Base-by-base conservation (phyloP, 2,797 vertebrate genomes). In the Oreortyx pictus region DNA sequence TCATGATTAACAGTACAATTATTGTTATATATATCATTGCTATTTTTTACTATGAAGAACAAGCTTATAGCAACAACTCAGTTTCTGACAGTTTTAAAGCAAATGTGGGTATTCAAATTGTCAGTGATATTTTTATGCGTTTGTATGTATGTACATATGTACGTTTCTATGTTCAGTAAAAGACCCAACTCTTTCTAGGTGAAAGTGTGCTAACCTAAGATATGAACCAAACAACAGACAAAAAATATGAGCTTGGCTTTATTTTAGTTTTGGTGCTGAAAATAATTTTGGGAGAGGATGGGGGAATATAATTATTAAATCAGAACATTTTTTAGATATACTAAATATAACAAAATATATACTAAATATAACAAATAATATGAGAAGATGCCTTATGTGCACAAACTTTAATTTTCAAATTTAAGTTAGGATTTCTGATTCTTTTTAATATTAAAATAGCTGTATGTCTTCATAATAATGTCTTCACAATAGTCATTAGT, bases 401-500 rank as follows among this genome's bases (percentile, higher is more conserved):
- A 74, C 4, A 67, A 89, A 60, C 49, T 9, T 0, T 39, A 46
- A 39, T 90, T 95, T 88, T 72, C 50, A 56, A 31, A 65, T 3
- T 52, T 62, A 60, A 66, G 19, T 41, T 47, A 1, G 2, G 22
- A 73, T 72, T 87, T 83, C 3, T 15, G 2, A 33, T 90, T 39
- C 17, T 67, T 82, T 74, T 78, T 56, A 61, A 46, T 70, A 35
- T 20, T 71, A 47, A 86, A 88, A 64, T 56, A 81, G 31, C 11
- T 29, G 4, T 31, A 65, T 41, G 41, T 14, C 70, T 75, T 75
- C 60, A 50, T 41, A 81, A 74, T 22, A 82, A 31, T 5, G 7
- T 25, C 19, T 67, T 14, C 15, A 27, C 43, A 79, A 68, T 5
- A 61, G 54, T 80, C 74, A 47, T 49, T 64, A 66, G 8, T 31